phyloP scores from a whole-genome alignment of 2,797 vertebrate species.

The Alexandromys oeconomus region DNA sequence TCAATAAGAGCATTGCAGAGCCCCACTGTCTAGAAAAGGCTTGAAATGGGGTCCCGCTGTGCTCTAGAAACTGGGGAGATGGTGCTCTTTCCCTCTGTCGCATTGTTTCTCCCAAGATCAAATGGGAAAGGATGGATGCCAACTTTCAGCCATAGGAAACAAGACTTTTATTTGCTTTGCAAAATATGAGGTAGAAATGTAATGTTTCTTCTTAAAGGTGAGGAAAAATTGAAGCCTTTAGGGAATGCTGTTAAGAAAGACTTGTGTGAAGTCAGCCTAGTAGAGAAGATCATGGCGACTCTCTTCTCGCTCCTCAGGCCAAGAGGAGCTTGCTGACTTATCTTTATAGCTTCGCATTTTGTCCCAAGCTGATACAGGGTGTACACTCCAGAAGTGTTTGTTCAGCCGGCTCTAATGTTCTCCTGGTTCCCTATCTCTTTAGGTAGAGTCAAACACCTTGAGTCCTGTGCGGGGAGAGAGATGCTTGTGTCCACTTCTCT shows the following conservation, averaged over 20 bases:
- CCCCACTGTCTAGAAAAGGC: not conserved
- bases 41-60: not conserved
- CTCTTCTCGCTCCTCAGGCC: not conserved
- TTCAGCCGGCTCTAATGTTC: not conserved
- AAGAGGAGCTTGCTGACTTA: not conserved
- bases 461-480: not conserved
- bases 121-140: not conserved
- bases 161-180: constrained; percentile 41
- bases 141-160: not conserved
- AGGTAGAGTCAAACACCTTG: not conserved
- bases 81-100: not conserved
- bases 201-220: constrained; percentile 32
- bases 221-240: not conserved
- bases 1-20: not conserved
- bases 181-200: not conserved
- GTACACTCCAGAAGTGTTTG: not conserved
- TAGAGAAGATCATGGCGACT: not conserved
- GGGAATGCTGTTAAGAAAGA: not conserved
- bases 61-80: not conserved
- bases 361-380: not conserved
- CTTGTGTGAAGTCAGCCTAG: not conserved
- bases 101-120: not conserved
- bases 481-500: not conserved
- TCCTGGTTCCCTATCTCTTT: not conserved
- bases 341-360: not conserved